Base-by-base conservation (phyloP, 1,140 invertebrate species). In the Drosophila navojoa region DNA sequence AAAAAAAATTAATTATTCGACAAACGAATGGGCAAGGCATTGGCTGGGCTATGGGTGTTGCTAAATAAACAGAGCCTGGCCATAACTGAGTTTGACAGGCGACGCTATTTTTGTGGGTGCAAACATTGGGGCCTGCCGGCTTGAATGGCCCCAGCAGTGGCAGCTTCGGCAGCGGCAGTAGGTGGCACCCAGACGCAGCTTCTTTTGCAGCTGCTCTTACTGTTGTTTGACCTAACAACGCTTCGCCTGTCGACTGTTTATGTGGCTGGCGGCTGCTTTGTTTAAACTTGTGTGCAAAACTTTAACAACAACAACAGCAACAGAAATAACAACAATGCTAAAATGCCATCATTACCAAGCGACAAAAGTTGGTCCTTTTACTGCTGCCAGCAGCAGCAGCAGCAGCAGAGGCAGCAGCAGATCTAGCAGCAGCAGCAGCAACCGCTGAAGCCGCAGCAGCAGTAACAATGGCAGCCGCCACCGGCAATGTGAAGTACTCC, bases 271-370 rank as follows among this genome's bases (percentile, higher is more conserved):
- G 84, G 84, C 84, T 79, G 84, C 84, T 89, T 87, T 87, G 84
- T 87, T 87, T 87, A 87, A 87, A 87, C 76, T 87, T 87, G 82
- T 89, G 82, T 82, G 82, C 69, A 85, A 87, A 89, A 89, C 84
- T 89, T 89, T 82, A 79, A 64, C 79, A 82, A 78, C 70, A 85
- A 78, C 81, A 86, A 71, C 76, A 80, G 42, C 69, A 77, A 62
- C 67, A 60, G 58, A 40, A 42, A 54, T 63, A 76, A 61, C 67
- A 78, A 77, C 71, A 87, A 87, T 82, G 73, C 84, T 77, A 87
- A 87, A 87, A 87, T 87, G 76, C 82, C 82, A 87, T 89, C 82
- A 87, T 87, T 87, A 87, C 82, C 82, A 89, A 87, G 82, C 82
- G 82, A 89, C 82, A 87, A 87, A 87, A 87, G 82, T 87, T 87